Evolutionary conservation across 2,113 vertebrate species (phyloP).

Genomic region (Fulmarus glacialis): DNA sequence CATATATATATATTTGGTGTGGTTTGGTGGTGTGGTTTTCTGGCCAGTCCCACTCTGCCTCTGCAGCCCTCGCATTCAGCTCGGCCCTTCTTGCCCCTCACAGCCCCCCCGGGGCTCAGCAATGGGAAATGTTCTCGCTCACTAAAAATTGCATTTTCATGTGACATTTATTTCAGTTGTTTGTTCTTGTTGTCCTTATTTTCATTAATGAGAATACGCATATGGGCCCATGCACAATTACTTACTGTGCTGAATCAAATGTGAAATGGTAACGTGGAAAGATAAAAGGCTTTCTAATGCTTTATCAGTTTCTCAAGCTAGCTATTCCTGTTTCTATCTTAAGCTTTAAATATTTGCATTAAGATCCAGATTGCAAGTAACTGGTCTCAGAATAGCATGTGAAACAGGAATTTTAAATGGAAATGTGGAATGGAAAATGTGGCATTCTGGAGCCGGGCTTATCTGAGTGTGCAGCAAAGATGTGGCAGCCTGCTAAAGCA

Average conservation of each 20-base stretch:
- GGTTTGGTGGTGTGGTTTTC: neutral
- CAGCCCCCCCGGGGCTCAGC: neutral
- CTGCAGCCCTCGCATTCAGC: neutral
- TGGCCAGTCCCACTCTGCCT: neutral
- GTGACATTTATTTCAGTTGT: neutral
- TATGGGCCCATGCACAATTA: fast-evolving
- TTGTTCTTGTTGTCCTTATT: neutral
- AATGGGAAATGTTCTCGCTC: neutral
- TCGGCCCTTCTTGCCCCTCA: neutral
- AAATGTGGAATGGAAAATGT: neutral
- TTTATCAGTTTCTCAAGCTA: neutral
- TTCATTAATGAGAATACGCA: neutral
- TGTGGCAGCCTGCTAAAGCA: neutral
- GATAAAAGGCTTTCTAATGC: neutral
- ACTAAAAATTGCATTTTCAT: neutral
- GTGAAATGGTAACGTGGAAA: neutral
- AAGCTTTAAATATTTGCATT: conserved; percentile 28
- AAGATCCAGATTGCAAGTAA: neutral
- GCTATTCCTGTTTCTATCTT: neutral
- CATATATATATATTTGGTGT: fast-evolving
- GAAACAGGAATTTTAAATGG: conserved; percentile 33
- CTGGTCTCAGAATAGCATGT: neutral
- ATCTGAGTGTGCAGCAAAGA: neutral
- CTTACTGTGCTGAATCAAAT: neutral
- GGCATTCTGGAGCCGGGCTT: neutral